These are phyloP conservation scores for Heteractis magnifica DNA, from an alignment of 92 coral and sea anemone species.

Conservation along the genomic window DNA sequence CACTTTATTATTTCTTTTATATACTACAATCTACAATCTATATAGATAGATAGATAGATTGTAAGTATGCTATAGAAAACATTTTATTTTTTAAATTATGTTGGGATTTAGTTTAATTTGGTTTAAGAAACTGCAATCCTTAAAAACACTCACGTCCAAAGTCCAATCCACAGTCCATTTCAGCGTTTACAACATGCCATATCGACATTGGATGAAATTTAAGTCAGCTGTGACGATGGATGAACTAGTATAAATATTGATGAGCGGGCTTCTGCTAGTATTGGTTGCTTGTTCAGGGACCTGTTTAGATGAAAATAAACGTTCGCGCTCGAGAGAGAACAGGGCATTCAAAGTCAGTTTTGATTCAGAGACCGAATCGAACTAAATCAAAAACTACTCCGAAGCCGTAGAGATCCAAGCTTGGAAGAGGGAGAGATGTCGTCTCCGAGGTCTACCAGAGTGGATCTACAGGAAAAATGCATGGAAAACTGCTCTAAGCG, in stretches of 20 bases:
- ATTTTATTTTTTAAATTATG: too few species aligned
- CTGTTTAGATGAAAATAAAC: constrained; percentile 33
- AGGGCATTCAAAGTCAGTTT: not conserved
- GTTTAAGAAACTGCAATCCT: too few species aligned
- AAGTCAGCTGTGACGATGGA: constrained; percentile 10
- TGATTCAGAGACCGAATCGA: not conserved
- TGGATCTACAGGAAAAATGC: constrained; percentile 65
- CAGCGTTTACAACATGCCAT: too few species aligned
- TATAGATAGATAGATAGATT: too few species aligned
- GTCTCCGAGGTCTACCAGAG: constrained; percentile 27
- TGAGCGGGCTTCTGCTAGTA: constrained; percentile 2
- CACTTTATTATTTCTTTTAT: too few species aligned
- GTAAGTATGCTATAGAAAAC: too few species aligned
- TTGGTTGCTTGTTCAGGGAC: constrained; percentile 39
- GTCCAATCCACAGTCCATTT: too few species aligned
- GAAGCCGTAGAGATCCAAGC: not conserved
- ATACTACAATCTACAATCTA: too few species aligned
- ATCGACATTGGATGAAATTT: not conserved
- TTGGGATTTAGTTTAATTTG: too few species aligned
- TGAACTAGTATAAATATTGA: constrained; percentile 33
- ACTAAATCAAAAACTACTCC: not conserved
- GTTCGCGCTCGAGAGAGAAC: not conserved
- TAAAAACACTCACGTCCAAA: too few species aligned
- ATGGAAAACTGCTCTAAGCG: constrained; percentile 50
- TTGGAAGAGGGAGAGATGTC: constrained; percentile 16